phyloP scores from a whole-genome alignment of 2,888 invertebrate genomes.

The Hypselothyrea guttata region DNA sequence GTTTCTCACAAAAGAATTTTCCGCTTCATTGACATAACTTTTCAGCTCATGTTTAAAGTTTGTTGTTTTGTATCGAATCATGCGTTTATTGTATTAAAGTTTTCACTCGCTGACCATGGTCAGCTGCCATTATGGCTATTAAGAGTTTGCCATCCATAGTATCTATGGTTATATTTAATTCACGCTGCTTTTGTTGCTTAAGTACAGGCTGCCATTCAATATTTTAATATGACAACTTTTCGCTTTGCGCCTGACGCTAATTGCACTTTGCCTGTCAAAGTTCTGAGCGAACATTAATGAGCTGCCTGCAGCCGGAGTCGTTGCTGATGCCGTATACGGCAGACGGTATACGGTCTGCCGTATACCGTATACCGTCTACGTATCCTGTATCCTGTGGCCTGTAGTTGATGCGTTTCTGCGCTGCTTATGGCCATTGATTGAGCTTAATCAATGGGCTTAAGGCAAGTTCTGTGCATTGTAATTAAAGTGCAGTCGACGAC shows the following conservation, averaged over 20 bases:
- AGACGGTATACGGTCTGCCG: neutral
- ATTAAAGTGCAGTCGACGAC: constrained; percentile 66
- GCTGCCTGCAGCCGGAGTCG: constrained; percentile 29
- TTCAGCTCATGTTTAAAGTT: no score
- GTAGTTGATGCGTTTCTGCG: constrained; percentile 27
- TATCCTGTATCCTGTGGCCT: neutral
- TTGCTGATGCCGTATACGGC: neutral
- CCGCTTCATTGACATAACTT: no score
- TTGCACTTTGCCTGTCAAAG: constrained; percentile 72
- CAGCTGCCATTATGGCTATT: no score
- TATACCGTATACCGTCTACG: neutral
- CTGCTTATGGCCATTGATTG: constrained; percentile 75
- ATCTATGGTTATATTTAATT: neutral
- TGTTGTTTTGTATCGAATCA: no score
- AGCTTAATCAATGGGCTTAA: constrained; percentile 76
- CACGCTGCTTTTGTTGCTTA: constrained; percentile 1
- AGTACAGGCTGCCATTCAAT: constrained; percentile 63
- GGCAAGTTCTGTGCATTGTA: constrained; percentile 74
- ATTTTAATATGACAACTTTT: constrained; percentile 75
- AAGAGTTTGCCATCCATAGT: no score
- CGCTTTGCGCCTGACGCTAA: constrained; percentile 60
- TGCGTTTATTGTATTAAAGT: no score
- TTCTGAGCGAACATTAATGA: constrained; percentile 68
- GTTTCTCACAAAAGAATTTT: no score
- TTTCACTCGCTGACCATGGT: no score